These are phyloP conservation scores for Pipistrellus pipistrellus DNA, from an alignment of 2,797 vertebrate genomes.

Conservation along the genomic window DNA sequence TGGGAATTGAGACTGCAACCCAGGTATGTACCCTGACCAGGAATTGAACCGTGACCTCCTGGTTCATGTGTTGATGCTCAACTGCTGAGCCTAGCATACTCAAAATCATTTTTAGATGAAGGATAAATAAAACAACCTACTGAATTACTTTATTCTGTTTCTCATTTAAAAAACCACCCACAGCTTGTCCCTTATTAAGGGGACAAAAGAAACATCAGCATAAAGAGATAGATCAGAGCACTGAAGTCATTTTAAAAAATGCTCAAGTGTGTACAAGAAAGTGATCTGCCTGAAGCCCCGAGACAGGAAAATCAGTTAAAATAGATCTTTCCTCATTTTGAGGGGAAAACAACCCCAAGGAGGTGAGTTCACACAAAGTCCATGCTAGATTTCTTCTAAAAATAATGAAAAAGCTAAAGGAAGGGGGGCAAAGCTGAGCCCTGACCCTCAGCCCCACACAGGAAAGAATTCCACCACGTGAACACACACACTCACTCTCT, in stretches of 20 bases:
- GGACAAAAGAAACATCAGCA: neutral
- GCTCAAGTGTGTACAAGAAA: neutral
- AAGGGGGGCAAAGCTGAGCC: conserved; percentile 59
- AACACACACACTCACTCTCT: neutral
- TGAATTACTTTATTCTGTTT: neutral
- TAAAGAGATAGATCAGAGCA: neutral
- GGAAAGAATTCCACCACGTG: conserved; percentile 73
- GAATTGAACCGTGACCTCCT: too few relatives aligned
- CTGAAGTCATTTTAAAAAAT: conserved; percentile 1
- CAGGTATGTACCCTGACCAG: too few relatives aligned
- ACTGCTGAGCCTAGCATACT: neutral
- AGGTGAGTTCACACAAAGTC: conserved; percentile 82
- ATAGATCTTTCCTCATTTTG: conserved; percentile 46
- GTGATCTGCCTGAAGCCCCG: conserved; percentile 7
- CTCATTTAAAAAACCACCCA: neutral
- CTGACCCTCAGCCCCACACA: conserved; percentile 60
- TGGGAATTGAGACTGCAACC: too few relatives aligned
- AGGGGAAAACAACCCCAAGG: conserved; percentile 54
- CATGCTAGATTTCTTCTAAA: conserved; percentile 74
- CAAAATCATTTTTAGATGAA: neutral
- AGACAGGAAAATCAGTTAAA: conserved; percentile 66
- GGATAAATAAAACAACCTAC: neutral
- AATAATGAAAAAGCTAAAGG: conserved; percentile 58
- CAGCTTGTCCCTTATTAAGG: neutral
- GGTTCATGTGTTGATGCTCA: too few relatives aligned